Evolutionary conservation across 1,140 invertebrate genomes (phyloP).

Genomic region (Caenorhabditis briggsae): DNA sequence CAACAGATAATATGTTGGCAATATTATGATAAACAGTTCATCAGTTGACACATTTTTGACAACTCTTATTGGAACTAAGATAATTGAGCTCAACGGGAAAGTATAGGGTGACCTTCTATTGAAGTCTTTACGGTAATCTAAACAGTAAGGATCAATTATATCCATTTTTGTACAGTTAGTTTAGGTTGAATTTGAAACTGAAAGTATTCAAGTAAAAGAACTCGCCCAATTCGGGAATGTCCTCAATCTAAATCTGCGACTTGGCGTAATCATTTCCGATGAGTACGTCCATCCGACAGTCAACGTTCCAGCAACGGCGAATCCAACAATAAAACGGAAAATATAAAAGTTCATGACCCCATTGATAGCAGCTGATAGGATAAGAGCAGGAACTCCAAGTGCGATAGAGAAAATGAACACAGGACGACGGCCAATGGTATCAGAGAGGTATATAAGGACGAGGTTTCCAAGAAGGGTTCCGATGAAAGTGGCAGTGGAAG

Average conservation of each 20-base stretch:
- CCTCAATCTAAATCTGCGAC: conserved; percentile 33
- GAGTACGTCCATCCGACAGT: conserved; percentile 43
- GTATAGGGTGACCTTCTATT: no score
- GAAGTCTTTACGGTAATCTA: no score
- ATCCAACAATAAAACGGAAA: conserved; percentile 29
- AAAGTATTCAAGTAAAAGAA: neutral
- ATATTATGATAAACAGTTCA: no score
- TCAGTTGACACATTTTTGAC: no score
- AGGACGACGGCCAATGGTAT: conserved; percentile 31
- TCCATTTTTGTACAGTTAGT: no score
- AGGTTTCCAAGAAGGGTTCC: conserved; percentile 28
- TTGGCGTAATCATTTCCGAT: conserved; percentile 40
- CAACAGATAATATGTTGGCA: no score
- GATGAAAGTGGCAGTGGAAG: conserved; percentile 8
- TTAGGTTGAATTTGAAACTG: neutral
- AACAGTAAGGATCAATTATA: no score
- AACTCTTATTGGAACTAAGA: no score
- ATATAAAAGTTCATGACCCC: conserved; percentile 31
- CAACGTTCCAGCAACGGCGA: conserved; percentile 17
- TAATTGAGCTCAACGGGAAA: no score
- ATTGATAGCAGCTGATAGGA: conserved; percentile 21
- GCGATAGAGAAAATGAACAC: conserved; percentile 2
- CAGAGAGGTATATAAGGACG: conserved; percentile 16
- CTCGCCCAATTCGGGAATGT: conserved; percentile 46
- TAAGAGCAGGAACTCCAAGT: conserved; percentile 2